A percentile compares a stretch with the other conserved stretches of the same genome.
Evolutionary conservation across 2,797 vertebrate genomes (phyloP).

Genomic region (Amphiprion clarkii): DNA sequence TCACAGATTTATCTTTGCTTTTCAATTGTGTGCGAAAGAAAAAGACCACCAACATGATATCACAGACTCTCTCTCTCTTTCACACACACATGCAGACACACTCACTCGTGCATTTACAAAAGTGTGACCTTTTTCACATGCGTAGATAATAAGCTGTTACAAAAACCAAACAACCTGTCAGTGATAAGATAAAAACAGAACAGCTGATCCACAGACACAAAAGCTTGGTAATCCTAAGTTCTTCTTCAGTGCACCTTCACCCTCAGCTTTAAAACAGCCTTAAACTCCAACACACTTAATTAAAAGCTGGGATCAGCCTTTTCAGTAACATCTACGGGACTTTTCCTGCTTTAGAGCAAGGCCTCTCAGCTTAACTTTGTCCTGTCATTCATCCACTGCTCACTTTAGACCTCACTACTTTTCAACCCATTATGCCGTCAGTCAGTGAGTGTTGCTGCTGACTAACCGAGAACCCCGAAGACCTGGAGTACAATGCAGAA

Average conservation of each 20-base stretch:
- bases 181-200: constrained; percentile 81
- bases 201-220: constrained; percentile 71
- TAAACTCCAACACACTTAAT: constrained; percentile 9
- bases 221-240: constrained; percentile 26
- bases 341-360: not conserved
- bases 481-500: constrained; percentile 32
- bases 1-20: constrained; percentile 65
- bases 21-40: constrained; percentile 63
- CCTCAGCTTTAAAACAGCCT: constrained; percentile 3
- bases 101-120: constrained; percentile 44
- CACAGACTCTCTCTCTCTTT: constrained; percentile 17
- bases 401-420: constrained; percentile 33
- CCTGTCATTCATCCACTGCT: constrained; percentile 20
- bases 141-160: constrained; percentile 82
- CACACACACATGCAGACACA: constrained; percentile 26
- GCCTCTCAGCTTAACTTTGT: constrained; percentile 24
- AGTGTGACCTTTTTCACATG: constrained; percentile 71
- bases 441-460: constrained; percentile 17
- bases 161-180: constrained; percentile 85
- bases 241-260: constrained; percentile 16
- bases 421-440: constrained; percentile 15
- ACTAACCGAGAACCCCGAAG: constrained; percentile 58
- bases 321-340: not conserved
- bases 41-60: constrained; percentile 73
- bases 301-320: not conserved